Base-by-base conservation (phyloP, 2,888 invertebrate species). In the Microplitis manilae region DNA sequence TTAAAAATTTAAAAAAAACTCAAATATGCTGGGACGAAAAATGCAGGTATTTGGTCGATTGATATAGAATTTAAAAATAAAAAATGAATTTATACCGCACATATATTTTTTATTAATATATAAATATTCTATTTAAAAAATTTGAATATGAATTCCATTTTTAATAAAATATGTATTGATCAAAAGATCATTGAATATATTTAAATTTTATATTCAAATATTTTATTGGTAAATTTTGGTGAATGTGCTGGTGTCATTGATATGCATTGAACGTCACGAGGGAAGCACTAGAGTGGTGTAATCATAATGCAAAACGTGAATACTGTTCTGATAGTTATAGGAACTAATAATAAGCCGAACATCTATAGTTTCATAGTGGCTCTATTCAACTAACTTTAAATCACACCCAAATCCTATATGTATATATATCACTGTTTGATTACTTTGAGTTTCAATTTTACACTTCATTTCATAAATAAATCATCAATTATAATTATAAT, bases 251-350 rank as follows among this genome's bases (percentile, higher is more conserved):
- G 50, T 50, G 8, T 50, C 50, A 50, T 50, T 50, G 50, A 50
- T 50, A 50, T 50, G 50, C 50, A 50, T 50, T 50, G 50, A 50
- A 50, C 13, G 50, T 50, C 50, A 50, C 50, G 50, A 50, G 9
- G 13, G 50, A 8, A 50, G 9, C 50, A 50, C 13, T 13, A 8
- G 50, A 50, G 50, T 50, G 50, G 50, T 50, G 13, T 50, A 50
- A 50, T 50, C 50, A 50, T 50, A 50, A 50, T 50, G 50, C 50
- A 50, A 50, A 50, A 50, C 50, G 50, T 50, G 50, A 50, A 50
- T 13, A 6, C 50, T 13, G 50, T 50, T 13, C 9, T 50, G 8
- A 50, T 50, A 50, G 50, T 50, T 50, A 50, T 50, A 50, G 9
- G 50, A 50, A 50, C 13, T 50, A 50, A 50, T 50, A 50, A 50